Percentiles rank a stretch among this genome's conserved stretches.
Conservation (phyloP, 64 coral and sea anemone genomes). For the Astreopora myriophthalma region DNA sequence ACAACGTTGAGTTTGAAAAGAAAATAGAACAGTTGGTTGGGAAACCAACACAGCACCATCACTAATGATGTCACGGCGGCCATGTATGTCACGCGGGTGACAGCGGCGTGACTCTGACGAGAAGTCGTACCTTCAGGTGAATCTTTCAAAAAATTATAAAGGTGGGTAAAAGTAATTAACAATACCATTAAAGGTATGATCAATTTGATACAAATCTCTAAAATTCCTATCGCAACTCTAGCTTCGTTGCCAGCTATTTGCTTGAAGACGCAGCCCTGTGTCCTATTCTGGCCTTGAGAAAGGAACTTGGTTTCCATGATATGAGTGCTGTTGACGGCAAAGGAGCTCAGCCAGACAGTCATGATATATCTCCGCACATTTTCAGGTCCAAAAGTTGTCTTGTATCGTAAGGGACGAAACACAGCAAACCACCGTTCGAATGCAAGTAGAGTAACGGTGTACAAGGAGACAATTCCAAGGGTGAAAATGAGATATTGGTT, state of each 20-base stretch:
- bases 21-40: conserved; percentile 59
- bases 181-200: conserved; percentile 3
- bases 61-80: conserved; percentile 62
- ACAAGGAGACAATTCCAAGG: conserved; percentile 60
- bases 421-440: conserved; percentile 75
- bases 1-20: conserved; percentile 52
- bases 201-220: conserved; percentile 58
- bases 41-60: conserved; percentile 64
- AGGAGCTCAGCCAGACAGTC: conserved; percentile 31
- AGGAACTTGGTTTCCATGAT: conserved; percentile 52
- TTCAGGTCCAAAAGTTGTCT: conserved; percentile 26
- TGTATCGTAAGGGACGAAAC: conserved; percentile 40
- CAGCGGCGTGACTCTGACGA: neutral
- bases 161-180: conserved; percentile 1
- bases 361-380: conserved; percentile 56
- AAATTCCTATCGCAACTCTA: conserved; percentile 22
- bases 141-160: conserved; percentile 54
- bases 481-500: conserved; percentile 66
- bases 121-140: neutral
- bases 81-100: conserved; percentile 65
- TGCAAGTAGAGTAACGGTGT: conserved; percentile 57
- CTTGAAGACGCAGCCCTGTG: neutral
- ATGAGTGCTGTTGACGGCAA: conserved; percentile 44
- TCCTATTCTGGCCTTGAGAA: neutral
- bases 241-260: neutral